Conservation (phyloP, 2,113 vertebrate species). For the Notothenia rossii region DNA sequence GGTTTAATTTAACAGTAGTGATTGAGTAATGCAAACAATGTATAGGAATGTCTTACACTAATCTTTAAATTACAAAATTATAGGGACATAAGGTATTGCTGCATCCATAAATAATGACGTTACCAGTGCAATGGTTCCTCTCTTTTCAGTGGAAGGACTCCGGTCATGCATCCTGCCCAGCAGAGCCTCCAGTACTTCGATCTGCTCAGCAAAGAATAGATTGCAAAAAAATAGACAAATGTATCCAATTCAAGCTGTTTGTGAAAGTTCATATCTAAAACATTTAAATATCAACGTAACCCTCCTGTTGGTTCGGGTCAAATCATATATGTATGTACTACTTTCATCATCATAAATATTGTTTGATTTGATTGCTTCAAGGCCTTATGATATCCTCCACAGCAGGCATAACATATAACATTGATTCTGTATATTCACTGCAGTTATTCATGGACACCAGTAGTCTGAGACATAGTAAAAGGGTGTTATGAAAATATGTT, state of each 20-base stretch:
- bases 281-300: no score
- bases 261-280: no score
- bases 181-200: slow-evolving; percentile 81
- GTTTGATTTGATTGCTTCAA: no score
- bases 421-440: no score
- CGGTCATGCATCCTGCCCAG: slow-evolving; percentile 72
- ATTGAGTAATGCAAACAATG: neutral
- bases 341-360: no score
- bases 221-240: neutral
- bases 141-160: slow-evolving; percentile 74
- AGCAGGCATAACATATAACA: no score
- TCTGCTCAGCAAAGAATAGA: slow-evolving; percentile 50
- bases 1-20: slow-evolving; percentile 46
- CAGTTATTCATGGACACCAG: no score
- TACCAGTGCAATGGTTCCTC: slow-evolving; percentile 81
- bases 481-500: neutral
- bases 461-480: no score
- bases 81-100: neutral
- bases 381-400: no score
- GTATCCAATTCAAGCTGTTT: no score
- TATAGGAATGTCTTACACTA: neutral
- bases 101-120: slow-evolving; percentile 16
- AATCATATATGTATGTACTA: no score
- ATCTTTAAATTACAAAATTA: neutral
- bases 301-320: no score